Conservation (phyloP, 2,113 vertebrate genomes). For the Porphyrio hochstetteri region DNA sequence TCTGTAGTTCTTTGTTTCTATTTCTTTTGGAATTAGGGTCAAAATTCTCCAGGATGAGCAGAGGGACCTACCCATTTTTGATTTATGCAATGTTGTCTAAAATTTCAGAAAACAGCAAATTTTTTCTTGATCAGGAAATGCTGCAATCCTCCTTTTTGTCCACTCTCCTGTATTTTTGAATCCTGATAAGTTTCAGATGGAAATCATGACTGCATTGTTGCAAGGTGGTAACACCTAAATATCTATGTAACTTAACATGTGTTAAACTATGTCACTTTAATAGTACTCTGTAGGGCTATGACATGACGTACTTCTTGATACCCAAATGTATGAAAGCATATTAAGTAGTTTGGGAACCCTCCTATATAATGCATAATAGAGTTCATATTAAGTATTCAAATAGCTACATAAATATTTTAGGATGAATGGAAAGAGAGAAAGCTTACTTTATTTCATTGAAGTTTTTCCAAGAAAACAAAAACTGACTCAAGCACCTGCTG, state of each 20-base stretch:
- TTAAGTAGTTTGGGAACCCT: not conserved
- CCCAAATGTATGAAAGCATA: not conserved
- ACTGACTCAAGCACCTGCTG: not conserved
- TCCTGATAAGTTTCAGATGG: not conserved
- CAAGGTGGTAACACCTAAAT: not conserved
- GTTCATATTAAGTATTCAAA: not conserved
- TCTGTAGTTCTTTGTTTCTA: not conserved
- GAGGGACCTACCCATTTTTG: not conserved
- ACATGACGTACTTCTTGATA: not conserved
- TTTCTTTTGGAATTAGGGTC: not conserved
- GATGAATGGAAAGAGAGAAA: not conserved
- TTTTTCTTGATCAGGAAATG: not conserved
- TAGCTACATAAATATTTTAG: not conserved
- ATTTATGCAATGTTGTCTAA: not conserved
- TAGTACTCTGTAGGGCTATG: not conserved
- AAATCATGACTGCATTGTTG: not conserved
- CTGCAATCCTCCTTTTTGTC: not conserved
- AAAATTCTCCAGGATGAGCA: not conserved
- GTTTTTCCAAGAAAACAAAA: not conserved
- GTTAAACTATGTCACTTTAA: not conserved
- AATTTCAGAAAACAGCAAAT: not conserved
- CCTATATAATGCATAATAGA: not conserved
- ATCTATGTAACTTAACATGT: not conserved
- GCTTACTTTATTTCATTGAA: not conserved
- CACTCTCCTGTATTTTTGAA: not conserved